Conservation (phyloP, 2,113 vertebrate species). For the Colinus virginianus region DNA sequence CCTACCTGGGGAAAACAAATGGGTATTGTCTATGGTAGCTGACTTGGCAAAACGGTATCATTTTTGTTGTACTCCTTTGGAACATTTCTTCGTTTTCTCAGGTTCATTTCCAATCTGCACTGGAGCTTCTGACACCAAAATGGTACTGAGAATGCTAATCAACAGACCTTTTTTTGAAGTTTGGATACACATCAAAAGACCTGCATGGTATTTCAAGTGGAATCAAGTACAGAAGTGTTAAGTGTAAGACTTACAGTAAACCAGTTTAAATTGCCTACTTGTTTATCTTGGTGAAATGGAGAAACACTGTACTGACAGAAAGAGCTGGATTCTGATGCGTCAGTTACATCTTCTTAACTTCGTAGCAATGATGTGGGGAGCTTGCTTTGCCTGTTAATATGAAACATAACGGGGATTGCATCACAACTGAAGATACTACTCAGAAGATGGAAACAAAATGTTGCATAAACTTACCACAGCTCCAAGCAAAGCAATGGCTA, state of each 20-base stretch:
- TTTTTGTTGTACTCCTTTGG: not conserved
- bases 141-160: not conserved
- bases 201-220: not conserved
- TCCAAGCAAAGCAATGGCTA: slow-evolving; percentile 35
- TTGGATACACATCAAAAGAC: not conserved
- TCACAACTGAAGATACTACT: not conserved
- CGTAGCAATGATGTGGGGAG: not conserved
- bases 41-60: not conserved
- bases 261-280: not conserved
- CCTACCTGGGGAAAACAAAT: not conserved
- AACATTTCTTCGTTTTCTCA: not conserved
- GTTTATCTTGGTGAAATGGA: not conserved
- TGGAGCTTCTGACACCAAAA: not conserved
- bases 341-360: not conserved
- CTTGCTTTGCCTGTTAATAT: not conserved
- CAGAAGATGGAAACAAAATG: slow-evolving; percentile 35
- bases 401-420: not conserved
- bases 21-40: not conserved
- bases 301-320: not conserved
- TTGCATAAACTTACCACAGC: not conserved
- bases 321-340: not conserved
- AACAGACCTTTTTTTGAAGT: not conserved
- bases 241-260: not conserved
- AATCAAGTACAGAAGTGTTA: not conserved
- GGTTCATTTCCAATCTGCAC: not conserved